Evolutionary conservation across 1,140 invertebrate species (phyloP).

Genomic region (Ptiloglossa arizonensis): DNA sequence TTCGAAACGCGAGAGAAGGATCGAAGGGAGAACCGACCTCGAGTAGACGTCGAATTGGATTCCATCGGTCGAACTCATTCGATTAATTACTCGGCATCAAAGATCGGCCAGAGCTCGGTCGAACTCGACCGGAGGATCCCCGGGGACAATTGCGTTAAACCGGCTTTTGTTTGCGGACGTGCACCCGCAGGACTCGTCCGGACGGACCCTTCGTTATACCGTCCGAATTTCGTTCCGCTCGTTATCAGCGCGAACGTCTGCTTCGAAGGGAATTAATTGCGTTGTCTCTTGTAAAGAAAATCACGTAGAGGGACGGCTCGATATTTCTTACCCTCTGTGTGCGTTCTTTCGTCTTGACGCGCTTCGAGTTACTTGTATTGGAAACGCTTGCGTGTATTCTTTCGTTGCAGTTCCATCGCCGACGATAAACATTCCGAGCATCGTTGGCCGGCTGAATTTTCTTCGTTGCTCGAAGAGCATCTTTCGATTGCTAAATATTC

Average conservation of each 20-base stretch:
- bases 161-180: slow-evolving; percentile 38
- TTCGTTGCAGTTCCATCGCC: too few relatives aligned
- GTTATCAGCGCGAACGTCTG: slow-evolving; percentile 18
- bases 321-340: neutral
- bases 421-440: too few relatives aligned
- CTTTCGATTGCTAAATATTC: too few relatives aligned
- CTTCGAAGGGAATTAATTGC: slow-evolving; percentile 10
- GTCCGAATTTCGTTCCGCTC: slow-evolving; percentile 13
- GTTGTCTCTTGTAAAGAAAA: neutral
- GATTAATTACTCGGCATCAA: slow-evolving; percentile 42
- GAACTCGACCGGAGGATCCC: neutral
- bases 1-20: neutral
- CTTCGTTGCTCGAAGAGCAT: too few relatives aligned
- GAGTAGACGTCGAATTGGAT: slow-evolving; percentile 18
- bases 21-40: neutral
- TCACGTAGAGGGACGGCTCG: neutral
- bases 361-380: too few relatives aligned
- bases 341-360: neutral
- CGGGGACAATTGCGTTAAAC: slow-evolving; percentile 30
- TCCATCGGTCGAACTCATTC: slow-evolving; percentile 32
- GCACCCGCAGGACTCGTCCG: slow-evolving; percentile 4
- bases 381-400: too few relatives aligned
- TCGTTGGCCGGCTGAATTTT: too few relatives aligned
- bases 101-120: slow-evolving; percentile 13
- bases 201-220: slow-evolving; percentile 20